These are phyloP conservation scores for Pelecanus crispus DNA, from an alignment of 2,113 vertebrate genomes.

Conservation along the genomic window DNA sequence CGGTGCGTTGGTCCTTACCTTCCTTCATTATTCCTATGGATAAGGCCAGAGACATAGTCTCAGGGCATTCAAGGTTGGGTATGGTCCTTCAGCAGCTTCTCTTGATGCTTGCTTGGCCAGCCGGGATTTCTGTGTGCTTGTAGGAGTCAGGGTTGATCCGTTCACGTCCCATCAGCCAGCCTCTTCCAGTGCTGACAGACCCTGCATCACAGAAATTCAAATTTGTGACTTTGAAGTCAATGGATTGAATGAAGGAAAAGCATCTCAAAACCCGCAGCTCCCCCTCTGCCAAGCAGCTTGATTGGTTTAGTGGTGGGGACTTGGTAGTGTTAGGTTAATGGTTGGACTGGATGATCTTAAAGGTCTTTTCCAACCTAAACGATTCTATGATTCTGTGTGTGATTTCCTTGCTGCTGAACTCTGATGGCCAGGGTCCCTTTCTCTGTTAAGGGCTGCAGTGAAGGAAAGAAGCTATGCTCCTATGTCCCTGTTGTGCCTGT, in stretches of 20 bases:
- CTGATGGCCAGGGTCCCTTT: background rate
- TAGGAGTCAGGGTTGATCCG: background rate
- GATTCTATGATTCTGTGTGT: too few relatives aligned
- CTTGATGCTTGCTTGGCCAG: background rate
- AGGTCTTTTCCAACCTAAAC: too few relatives aligned
- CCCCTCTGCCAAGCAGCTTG: background rate
- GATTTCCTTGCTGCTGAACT: background rate
- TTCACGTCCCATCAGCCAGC: background rate
- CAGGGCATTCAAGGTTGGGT: background rate
- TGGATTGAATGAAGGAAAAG: background rate
- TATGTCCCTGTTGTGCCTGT: background rate
- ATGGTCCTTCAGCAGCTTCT: background rate
- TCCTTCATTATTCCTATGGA: background rate
- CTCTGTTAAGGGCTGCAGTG: background rate
- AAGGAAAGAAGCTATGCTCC: background rate
- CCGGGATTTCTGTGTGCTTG: background rate
- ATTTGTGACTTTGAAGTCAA: background rate
- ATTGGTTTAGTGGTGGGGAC: too few relatives aligned
- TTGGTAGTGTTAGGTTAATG: too few relatives aligned
- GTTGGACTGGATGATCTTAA: too few relatives aligned
- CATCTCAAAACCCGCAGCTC: background rate
- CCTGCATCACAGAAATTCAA: background rate
- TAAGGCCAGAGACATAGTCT: background rate
- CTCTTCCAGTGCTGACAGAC: background rate
- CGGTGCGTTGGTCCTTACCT: slow-evolving; percentile 35